Base-by-base conservation (phyloP, 1,140 invertebrate species). In the Caenorhabditis brenneri region DNA sequence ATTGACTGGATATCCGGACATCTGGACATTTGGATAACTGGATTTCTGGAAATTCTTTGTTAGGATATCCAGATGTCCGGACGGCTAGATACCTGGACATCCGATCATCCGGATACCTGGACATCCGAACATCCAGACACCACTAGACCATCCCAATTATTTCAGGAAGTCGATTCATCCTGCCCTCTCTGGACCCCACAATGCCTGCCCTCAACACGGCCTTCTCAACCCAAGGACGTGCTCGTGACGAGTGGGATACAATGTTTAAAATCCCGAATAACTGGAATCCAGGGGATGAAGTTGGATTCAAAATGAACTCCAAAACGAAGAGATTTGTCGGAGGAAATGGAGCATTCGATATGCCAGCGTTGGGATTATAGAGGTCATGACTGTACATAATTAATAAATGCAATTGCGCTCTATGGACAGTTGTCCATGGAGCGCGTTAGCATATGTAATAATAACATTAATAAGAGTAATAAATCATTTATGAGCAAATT, bases 261-360 rank as follows among this genome's bases (percentile, higher is more conserved):
- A 83, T 74, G 29, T 85, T 81, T 42, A 86, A 86, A 79, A 69
- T 86, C 2, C 84, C 85, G 4, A 86, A 86, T 60, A 46, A 69
- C 27, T 86, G 85, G 84, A 51, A 86, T 31, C 78, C 79, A 24
- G 84, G 83, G 42, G 85, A 86, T 51, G 83, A 82, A 53, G 65
- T 80, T 46, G 84, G 85, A 19, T 85, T 86, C 65, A 78, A 51
- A 27, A 81, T 82, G 55, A 81, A 85, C 33, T 80, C 80, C 12
- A 86, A 80, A 36, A 86, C 79, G 7, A 79, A 86, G 48, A 48
- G 84, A 39, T 82, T 86, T 22, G 46, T 85, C 39, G 85, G 85
- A 53, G 85, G 85, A 85, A 85, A 86, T 22, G 85, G 85, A 51
- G 81, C 58, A 42, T 74, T 85, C 31, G 85, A 86, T 79, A 51